These are phyloP conservation scores for Dolichopus griseipennis DNA, from an alignment of 2,888 invertebrate species.

Conservation along the genomic window DNA sequence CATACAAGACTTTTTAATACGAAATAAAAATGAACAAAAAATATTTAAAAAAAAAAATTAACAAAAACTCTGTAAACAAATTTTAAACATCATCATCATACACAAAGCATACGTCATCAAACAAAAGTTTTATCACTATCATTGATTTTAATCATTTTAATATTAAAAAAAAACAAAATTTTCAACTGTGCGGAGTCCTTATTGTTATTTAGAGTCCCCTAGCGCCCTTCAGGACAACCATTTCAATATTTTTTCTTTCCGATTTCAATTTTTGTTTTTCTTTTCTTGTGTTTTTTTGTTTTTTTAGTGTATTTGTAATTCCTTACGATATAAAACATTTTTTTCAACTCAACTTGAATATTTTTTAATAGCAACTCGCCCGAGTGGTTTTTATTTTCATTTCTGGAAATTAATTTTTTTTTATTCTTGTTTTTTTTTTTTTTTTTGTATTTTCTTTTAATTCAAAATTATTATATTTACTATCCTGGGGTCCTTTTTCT, in stretches of 20 bases:
- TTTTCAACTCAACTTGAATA: background rate
- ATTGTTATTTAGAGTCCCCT: slow-evolving; percentile 1
- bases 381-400: slow-evolving; percentile 6
- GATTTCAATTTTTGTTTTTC: background rate
- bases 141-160: background rate
- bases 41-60: too few relatives aligned
- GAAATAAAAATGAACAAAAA: too few relatives aligned
- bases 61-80: too few relatives aligned
- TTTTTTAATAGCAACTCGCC: background rate
- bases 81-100: too few relatives aligned
- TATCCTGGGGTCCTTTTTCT: slow-evolving; percentile 1
- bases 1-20: too few relatives aligned
- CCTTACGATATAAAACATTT: too few relatives aligned
- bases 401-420: background rate
- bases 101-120: too few relatives aligned
- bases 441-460: background rate
- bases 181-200: too few relatives aligned
- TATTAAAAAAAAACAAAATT: too few relatives aligned
- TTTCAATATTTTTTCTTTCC: background rate
- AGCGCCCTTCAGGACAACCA: background rate
- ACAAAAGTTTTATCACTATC: background rate
- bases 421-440: background rate
- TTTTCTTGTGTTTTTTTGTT: too few relatives aligned
- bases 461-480: background rate
- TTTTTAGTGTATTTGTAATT: too few relatives aligned